Conservation (phyloP, 2,797 vertebrate species). For the Thalassophryne amazonica region DNA sequence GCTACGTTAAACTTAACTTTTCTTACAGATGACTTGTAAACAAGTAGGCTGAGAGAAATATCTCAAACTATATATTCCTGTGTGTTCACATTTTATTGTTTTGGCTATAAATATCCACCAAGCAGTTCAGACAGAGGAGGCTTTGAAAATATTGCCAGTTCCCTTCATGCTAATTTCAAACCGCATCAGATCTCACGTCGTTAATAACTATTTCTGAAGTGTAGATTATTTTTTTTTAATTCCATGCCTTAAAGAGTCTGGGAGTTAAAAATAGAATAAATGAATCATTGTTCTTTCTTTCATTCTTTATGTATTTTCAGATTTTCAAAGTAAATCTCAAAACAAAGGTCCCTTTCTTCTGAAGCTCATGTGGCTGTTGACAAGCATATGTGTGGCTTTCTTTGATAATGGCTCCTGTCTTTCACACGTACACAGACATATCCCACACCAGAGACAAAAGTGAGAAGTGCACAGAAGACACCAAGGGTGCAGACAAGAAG, state of each 20-base stretch:
- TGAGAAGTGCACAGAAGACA: slow-evolving; percentile 90
- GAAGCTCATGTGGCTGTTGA: slow-evolving; percentile 66
- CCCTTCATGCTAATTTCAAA: slow-evolving; percentile 77
- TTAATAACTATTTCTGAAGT: slow-evolving; percentile 75
- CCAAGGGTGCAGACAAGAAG: slow-evolving; percentile 90
- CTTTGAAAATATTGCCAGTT: slow-evolving; percentile 68
- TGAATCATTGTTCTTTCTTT: slow-evolving; percentile 79
- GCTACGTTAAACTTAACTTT: slow-evolving; percentile 73
- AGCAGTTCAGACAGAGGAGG: slow-evolving; percentile 62
- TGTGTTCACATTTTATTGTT: slow-evolving; percentile 75
- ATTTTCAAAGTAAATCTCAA: slow-evolving; percentile 82
- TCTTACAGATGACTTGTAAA: slow-evolving; percentile 74
- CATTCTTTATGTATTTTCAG: slow-evolving; percentile 76
- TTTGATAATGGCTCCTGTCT: slow-evolving; percentile 76
- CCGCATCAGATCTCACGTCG: slow-evolving; percentile 65
- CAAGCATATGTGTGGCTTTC: slow-evolving; percentile 33
- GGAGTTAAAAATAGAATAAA: slow-evolving; percentile 82
- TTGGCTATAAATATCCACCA: slow-evolving; percentile 77
- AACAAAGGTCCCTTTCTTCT: slow-evolving; percentile 84
- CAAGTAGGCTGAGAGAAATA: slow-evolving; percentile 63
- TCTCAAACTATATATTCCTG: slow-evolving; percentile 64
- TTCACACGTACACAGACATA: slow-evolving; percentile 81
- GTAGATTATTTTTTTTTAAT: slow-evolving; percentile 47
- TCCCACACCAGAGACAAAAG: slow-evolving; percentile 85
- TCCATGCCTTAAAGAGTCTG: slow-evolving; percentile 63